Conservation (phyloP, 1,140 invertebrate species). For the Penaeus vannamei region DNA sequence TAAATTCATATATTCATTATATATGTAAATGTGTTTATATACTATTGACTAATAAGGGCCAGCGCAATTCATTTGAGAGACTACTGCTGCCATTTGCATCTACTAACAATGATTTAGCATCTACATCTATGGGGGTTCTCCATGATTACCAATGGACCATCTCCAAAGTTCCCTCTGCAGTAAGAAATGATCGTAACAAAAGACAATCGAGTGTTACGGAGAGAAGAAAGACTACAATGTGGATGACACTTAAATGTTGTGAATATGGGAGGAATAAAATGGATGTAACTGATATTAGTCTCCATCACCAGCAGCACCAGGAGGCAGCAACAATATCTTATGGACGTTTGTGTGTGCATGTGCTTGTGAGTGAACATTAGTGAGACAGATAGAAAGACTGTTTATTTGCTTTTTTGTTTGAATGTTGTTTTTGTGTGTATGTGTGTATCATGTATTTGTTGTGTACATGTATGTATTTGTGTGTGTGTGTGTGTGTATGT, state of each 20-base stretch:
- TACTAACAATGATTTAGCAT: conserved; percentile 61
- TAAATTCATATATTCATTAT: conserved; percentile 47
- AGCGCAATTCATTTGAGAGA: conserved; percentile 55
- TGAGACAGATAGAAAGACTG: too few species aligned
- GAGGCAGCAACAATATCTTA: conserved; percentile 44
- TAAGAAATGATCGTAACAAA: conserved; percentile 62
- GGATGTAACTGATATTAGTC: conserved; percentile 29
- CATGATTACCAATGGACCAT: conserved; percentile 59
- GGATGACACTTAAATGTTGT: conserved; percentile 46
- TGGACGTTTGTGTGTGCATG: too few species aligned
- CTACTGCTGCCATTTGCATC: conserved; percentile 61
- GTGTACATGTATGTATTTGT: too few species aligned
- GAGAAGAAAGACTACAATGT: conserved; percentile 56
- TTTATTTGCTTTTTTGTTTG: too few species aligned
- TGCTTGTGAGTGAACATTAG: too few species aligned
- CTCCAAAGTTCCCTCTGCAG: conserved; percentile 63
- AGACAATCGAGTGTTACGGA: conserved; percentile 61
- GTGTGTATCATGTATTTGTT: too few species aligned
- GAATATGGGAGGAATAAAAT: conserved; percentile 31
- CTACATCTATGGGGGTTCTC: conserved; percentile 63
- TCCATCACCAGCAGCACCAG: conserved; percentile 40
- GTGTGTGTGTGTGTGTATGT: too few species aligned
- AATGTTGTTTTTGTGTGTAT: too few species aligned
- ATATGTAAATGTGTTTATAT: conserved; percentile 61
- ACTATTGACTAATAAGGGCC: conserved; percentile 60